Base-by-base conservation (phyloP, 2,888 invertebrate species). In the Neoaliturus tenellus region DNA sequence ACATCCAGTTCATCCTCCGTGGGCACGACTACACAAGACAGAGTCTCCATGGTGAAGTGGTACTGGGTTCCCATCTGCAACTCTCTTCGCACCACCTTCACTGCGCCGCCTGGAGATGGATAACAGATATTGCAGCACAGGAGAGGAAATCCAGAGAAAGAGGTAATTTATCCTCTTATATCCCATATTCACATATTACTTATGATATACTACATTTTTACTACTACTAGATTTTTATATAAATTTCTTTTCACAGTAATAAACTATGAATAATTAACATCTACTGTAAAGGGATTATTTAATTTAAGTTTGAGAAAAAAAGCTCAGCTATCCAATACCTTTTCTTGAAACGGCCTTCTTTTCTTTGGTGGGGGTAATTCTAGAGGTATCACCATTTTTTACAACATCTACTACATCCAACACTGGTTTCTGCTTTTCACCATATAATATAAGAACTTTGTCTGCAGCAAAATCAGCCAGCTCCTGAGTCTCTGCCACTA, bases 31-130 rank as follows among this genome's bases (percentile, higher is more conserved):
- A 95, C 92, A 85, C 94, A 93, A 0, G 93, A 92, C 39, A 95
- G 95, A 0, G 95, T 93, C 88, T 96, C 96, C 94, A 96, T 94
- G 10, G 93, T 93, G 88, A 93, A 95, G 89, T 96, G 96, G 89
- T 94, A 95, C 88, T 96, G 96, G 10, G 92, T 89, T 5, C 93
- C 94, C 85, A 93, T 87, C 80, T 92, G 91, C 84, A 93, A 90
- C 67, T 91, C 91, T 0, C 95, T 96, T 48, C 91, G 91, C 8
- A 85, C 48, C 23, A 83, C 83, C 31, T 71, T 69, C 20, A 78
- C 35, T 10, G 78, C 44, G 78, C 78, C 75, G 69, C 14, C 85
- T 85, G 28, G 17, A 51, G n/a, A n/a, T n/a, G n/a, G n/a, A n/a
- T n/a, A n/a, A n/a, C n/a, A n/a, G n/a, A n/a, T n/a, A n/a, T n/a